Evolutionary conservation across 2,888 invertebrate species (phyloP), one percentile per base, ranked within the genome.

Genomic region (Tryphoninae sp.): DNA sequence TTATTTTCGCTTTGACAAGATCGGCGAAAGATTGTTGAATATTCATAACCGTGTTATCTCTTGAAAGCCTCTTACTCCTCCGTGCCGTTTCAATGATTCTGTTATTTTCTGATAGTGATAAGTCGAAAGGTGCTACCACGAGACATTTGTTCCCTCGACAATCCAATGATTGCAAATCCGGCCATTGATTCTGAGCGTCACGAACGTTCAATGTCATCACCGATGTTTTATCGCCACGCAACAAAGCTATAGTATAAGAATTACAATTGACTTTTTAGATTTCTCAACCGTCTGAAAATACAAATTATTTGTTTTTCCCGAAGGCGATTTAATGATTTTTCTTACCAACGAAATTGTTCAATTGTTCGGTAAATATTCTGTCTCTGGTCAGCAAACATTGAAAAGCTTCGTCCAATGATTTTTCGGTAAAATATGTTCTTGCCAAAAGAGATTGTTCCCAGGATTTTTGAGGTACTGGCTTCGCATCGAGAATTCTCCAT

Each of bases 1-100:
- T 86, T 8, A 90, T 83, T 83, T 90, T 91, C 3, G 90, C 89
- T 82, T 87, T 87, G 59, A 91, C 86, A 11, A 90, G 83, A 74
- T 87, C 87, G 7, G 86, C 85, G 77, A 89, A 90, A 6, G 86
- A 86, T 42, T 85, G 81, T 23, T 83, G 85, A 26, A 89, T 81
- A 51, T 80, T 49, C 8, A 65, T 58, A 7, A 49, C 22, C 11
- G 68, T 42, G 65, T 61, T 77, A 53, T 73, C 81, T 19, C 68
- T 74, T 40, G 81, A 76, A 23, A 84, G 76, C 62, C 83, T 81
- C 42, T 83, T 85, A 72, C 81, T 84, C 45, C 80, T 84, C 73
- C 83, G 67, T 26, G 59, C 81, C 6, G 51, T 77, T n/a, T 68
- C 76, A 22, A 64, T 40, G 9, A 42, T 51, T n/a, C 69, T 78